phyloP scores from a whole-genome alignment of 2,888 invertebrate species.

The Drosophila subquinaria region DNA sequence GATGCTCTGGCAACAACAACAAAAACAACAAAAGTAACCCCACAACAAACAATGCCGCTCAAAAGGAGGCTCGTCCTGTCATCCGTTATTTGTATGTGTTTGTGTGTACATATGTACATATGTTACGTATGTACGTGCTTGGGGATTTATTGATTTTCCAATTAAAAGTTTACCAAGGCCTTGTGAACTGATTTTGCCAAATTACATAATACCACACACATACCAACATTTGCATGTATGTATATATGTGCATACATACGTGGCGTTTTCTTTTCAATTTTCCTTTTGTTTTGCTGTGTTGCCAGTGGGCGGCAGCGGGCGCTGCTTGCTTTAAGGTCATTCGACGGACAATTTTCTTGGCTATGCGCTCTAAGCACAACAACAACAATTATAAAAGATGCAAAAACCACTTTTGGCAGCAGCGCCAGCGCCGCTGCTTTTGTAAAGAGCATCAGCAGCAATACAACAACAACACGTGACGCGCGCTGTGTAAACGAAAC shows the following conservation, averaged over 20 bases:
- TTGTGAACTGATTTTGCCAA: constrained; percentile 36
- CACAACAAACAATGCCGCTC: constrained; percentile 31
- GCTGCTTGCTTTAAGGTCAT: constrained; percentile 67
- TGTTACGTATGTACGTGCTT: constrained; percentile 3
- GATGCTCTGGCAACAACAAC: background rate
- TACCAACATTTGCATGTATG: background rate
- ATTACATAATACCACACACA: constrained; percentile 48
- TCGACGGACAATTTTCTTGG: constrained; percentile 68
- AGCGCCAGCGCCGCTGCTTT: constrained; percentile 1
- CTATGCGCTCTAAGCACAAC: constrained; percentile 1
- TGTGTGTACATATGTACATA: constrained; percentile 27
- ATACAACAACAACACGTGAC: constrained; percentile 67
- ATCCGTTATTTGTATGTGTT: constrained; percentile 19
- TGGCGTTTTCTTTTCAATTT: constrained; percentile 37
- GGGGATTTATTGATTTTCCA: constrained; percentile 53
- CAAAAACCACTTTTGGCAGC: constrained; percentile 48
- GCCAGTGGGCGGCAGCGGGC: constrained; percentile 29
- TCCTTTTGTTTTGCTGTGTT: constrained; percentile 12
- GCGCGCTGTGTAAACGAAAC: constrained; percentile 45
- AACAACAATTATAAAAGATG: constrained; percentile 28
- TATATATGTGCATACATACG: constrained; percentile 20
- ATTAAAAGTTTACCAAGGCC: constrained; percentile 34
- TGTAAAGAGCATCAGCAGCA: constrained; percentile 13
- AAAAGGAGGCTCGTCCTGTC: constrained; percentile 79
- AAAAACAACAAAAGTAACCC: constrained; percentile 20